Base-by-base conservation (phyloP, 92 coral and sea anemone species). In the Phenganax subtilis region DNA sequence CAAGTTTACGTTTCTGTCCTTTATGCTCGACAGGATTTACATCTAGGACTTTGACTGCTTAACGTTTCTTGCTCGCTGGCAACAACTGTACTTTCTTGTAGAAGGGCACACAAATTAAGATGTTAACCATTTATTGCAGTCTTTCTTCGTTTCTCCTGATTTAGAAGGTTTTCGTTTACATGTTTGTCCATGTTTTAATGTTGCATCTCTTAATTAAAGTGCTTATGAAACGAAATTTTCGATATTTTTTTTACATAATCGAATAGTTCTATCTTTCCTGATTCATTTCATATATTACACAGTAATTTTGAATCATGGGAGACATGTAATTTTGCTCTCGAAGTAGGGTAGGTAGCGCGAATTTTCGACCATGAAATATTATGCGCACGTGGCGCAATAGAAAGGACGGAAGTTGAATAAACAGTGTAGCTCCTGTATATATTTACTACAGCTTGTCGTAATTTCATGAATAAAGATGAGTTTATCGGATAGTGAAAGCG, bases 391-490 rank as follows among this genome's bases (percentile, higher is more conserved):
- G 77, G 47, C 77, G 77, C 51, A 10, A 52, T 47, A 10, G 10
- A 72, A 72, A 72, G 77, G 77, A 72, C 58, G 57, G 77, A 72
- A 72, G 57, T 72, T 12, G 55, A 3, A 0, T 1, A 20, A 10
- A 37, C 52, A 37, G 76, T 4, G 15, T 37, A 28, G 28, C 9
- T 72, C 20, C 28, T 31, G 0, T 16, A 7, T 9, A 30, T 0
- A 69, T 7, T 51, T 14, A 20, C 4, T 9, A 8, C 3, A 10
- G 8, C 8, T 47, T 0, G 77, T n/a, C 12, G 7, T 51, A 7
- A 4, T 11, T 72, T 72, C 77, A 72, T 72, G 77, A 72, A 52
- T 72, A 72, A 72, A 72, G 12, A 72, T 72, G 77, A 72, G 77
- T 72, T 72, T 8, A 17, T 72, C 77, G 37, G 28, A 51, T 12